A percentile compares a stretch with the other conserved stretches of the same genome.
These are phyloP conservation scores for Etheostoma cragini DNA, from an alignment of 2,113 vertebrate species.

Conservation along the genomic window DNA sequence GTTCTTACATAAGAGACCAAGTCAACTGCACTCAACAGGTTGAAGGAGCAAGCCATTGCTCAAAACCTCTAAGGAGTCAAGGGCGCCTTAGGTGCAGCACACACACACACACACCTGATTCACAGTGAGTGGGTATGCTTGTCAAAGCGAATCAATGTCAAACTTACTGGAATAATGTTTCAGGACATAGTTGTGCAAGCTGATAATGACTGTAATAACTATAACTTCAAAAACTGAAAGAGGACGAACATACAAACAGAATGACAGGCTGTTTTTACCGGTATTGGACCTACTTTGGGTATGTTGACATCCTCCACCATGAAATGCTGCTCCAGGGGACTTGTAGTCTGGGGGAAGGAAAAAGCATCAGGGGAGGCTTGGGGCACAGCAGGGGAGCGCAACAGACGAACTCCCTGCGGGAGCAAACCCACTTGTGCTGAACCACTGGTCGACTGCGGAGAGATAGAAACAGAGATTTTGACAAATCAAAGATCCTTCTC, in stretches of 20 bases:
- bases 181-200: conserved; percentile 40
- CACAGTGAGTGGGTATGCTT: conserved; percentile 27
- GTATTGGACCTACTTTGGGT: conserved; percentile 88
- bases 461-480: conserved; percentile 26
- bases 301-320: conserved; percentile 95
- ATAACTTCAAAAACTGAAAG: conserved; percentile 23
- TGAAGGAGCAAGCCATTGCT: conserved; percentile 34
- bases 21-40: conserved; percentile 68
- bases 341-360: conserved; percentile 86
- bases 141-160: conserved; percentile 61
- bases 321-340: conserved; percentile 88
- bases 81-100: background rate
- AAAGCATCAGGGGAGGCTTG: conserved; percentile 89
- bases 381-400: conserved; percentile 88
- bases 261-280: conserved; percentile 1
- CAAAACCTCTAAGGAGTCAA: conserved; percentile 50
- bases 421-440: conserved; percentile 87
- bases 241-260: background rate
- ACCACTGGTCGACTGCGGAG: conserved; percentile 84
- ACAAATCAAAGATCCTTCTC: conserved; percentile 3
- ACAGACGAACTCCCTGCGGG: conserved; percentile 86
- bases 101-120: conserved; percentile 35
- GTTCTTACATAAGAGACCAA: conserved; percentile 73
- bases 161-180: conserved; percentile 32
- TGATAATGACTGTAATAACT: conserved; percentile 39